Evolutionary conservation across 2,797 vertebrate species (phyloP), one percentile per base, ranked within the genome.

Genomic region (Acanthopagrus latus): DNA sequence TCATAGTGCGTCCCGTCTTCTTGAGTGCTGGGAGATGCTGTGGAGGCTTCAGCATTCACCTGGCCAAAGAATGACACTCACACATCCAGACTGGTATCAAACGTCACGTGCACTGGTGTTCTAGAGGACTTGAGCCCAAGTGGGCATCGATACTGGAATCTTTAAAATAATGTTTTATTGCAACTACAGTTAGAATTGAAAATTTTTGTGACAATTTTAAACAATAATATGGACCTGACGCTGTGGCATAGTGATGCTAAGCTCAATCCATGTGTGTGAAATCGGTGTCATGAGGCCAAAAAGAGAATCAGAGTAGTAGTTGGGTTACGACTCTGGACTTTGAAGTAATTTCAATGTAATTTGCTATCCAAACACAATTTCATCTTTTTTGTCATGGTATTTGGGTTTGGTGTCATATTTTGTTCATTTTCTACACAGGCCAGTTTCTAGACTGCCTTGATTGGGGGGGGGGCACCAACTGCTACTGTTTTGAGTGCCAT

Each of bases 21-120:
- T 88, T 74, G 21, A 96, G 95, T 50, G 85, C 91, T 2, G 91
- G 92, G 21, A 92, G 74, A 75, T 95, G 94, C 85, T 95, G 79
- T 25, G 83, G 85, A 56, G 86, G 94, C 67, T 92, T 95, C 78
- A 92, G 89, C 20, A 43, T 96, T 47, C 92, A 92, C 58, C 58
- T 95, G 72, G 88, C 91, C 27, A 84, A 86, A 59, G 91, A 95
- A 85, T 95, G 86, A 95, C 8, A 48, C 65, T 74, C 51, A 56
- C 14, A 29, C 14, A 41, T 66, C 11, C n/a, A 62, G 21, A 68
- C 33, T 70, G 64, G 58, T 68, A 59, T 48, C 20, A 3, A 67
- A 79, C 4, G 3, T 60, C 29, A 41, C n/a, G 48, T 51, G 58
- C 52, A 56, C 44, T 43, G 48, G 4, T 68, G 52, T 50, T 82